These are phyloP conservation scores for Aspiorhynchus laticeps DNA, from an alignment of 2,113 vertebrate species.

Conservation along the genomic window DNA sequence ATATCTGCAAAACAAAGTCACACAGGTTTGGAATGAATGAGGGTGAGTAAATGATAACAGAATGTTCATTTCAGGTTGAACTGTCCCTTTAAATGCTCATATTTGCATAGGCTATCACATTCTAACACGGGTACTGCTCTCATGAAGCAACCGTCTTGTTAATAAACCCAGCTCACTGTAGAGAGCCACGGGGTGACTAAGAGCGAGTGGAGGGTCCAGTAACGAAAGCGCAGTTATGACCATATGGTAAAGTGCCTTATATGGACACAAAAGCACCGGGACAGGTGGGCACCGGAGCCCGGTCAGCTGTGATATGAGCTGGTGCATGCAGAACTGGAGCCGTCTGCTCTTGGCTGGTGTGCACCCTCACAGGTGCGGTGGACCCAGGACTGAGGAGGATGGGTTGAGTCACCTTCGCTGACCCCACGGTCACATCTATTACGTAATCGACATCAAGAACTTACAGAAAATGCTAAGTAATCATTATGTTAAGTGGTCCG, in stretches of 20 bases:
- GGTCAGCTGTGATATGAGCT: constrained; percentile 71
- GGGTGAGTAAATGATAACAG: background rate
- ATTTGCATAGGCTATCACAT: background rate
- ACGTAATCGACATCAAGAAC: constrained; percentile 66
- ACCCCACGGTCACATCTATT: constrained; percentile 60
- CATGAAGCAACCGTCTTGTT: constrained; percentile 44
- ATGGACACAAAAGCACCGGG: constrained; percentile 63
- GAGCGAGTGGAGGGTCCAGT: constrained; percentile 48
- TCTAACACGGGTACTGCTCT: constrained; percentile 9
- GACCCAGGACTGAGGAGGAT: constrained; percentile 35
- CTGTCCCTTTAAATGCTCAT: background rate
- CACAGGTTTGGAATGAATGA: background rate
- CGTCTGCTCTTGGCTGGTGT: constrained; percentile 62
- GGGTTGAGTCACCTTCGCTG: constrained; percentile 53
- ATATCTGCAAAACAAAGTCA: background rate
- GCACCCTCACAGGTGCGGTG: constrained; percentile 62
- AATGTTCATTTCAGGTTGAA: background rate
- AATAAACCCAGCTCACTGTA: constrained; percentile 64
- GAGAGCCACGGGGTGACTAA: constrained; percentile 20
- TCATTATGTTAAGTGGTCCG: background rate
- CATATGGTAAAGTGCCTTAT: constrained; percentile 75
- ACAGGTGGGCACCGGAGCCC: constrained; percentile 62
- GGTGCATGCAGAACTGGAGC: constrained; percentile 60
- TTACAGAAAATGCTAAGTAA: constrained; percentile 67
- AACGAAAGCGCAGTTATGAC: constrained; percentile 57